Evolutionary conservation across 2,113 vertebrate species (phyloP).

Genomic region (Columbina picui): DNA sequence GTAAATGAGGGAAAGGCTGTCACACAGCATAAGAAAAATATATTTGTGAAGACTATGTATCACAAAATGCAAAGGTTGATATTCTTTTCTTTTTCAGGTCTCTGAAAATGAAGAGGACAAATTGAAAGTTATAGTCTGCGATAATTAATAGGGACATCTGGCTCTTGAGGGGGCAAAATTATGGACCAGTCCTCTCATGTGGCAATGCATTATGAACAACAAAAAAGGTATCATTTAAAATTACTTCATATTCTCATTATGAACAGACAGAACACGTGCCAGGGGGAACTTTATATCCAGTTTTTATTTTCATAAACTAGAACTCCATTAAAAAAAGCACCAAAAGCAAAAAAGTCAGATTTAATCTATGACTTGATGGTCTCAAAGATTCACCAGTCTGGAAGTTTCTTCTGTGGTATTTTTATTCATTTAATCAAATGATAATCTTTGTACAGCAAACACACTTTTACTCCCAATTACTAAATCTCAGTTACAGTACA

Average conservation of each 20-base stretch:
- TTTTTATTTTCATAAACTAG: not conserved
- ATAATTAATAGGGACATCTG: constrained; percentile 26
- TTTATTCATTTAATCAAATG: not conserved
- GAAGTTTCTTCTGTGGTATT: not conserved
- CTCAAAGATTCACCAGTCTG: not conserved
- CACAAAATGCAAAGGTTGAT: not conserved
- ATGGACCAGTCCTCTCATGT: constrained; percentile 1
- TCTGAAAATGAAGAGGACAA: constrained; percentile 27
- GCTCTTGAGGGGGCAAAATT: not conserved
- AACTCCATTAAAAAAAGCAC: not conserved
- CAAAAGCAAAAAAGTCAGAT: not conserved
- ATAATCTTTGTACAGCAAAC: not conserved
- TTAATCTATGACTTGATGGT: not conserved
- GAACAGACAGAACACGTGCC: not conserved
- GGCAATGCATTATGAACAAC: constrained; percentile 10
- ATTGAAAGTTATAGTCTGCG: not conserved
- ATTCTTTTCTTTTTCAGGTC: constrained; percentile 47
- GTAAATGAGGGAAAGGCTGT: not conserved
- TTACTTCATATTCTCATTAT: not conserved
- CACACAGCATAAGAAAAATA: not conserved
- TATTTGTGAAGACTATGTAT: not conserved
- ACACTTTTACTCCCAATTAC: not conserved
- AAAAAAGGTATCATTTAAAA: constrained; percentile 57
- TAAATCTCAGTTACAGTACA: not conserved
- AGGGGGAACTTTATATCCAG: not conserved